Conservation (phyloP, 2,797 vertebrate species). For the Platyrinchus mystaceus region DNA sequence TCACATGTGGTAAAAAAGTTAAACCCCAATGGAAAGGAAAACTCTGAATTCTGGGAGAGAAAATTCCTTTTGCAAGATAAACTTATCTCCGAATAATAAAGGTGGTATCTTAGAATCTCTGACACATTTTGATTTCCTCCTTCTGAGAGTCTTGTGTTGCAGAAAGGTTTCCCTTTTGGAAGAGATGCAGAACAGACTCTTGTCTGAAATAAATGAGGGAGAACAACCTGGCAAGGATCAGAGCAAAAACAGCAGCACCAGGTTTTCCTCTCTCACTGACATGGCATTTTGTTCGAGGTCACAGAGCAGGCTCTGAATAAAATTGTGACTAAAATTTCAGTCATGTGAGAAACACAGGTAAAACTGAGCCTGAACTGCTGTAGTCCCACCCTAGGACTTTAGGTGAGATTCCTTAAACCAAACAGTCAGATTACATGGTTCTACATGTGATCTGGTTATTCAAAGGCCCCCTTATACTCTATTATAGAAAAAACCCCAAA, state of each 20-base stretch:
- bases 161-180: not conserved
- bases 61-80: not conserved
- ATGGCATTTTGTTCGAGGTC: not conserved
- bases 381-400: not conserved
- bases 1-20: not conserved
- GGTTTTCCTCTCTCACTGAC: not conserved
- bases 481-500: not conserved
- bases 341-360: not conserved
- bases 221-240: not conserved
- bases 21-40: not conserved
- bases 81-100: not conserved
- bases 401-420: not conserved
- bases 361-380: not conserved
- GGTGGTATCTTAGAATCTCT: not conserved
- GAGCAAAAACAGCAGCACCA: not conserved
- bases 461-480: not conserved
- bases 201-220: not conserved
- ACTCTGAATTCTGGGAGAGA: not conserved
- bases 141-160: not conserved
- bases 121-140: not conserved
- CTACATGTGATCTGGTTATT: not conserved
- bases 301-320: not conserved
- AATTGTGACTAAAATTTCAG: conserved; percentile 3
- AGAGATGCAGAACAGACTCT: not conserved
- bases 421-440: not conserved